Base-by-base conservation (phyloP, 2,113 vertebrate species). In the Sakesphorus luctuosus region DNA sequence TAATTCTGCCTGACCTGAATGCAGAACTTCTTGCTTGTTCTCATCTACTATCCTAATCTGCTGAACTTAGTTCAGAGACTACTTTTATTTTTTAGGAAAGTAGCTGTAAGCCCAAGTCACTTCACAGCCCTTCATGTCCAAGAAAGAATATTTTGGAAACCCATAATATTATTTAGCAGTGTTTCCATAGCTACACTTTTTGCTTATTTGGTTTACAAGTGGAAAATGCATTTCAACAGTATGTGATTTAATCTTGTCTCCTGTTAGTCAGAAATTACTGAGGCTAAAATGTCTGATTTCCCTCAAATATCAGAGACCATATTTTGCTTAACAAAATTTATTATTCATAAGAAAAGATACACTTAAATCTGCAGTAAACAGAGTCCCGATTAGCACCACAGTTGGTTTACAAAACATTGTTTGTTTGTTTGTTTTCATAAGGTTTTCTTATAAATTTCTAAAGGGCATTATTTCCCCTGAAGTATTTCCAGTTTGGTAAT, bases 401-500 rank as follows among this genome's bases (percentile, higher is more conserved):
- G 74, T 66, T 94, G 53, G 47, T 91, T 91, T 77, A 86, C 69
- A 74, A 88, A 80, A 14, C 31, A 28, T 58, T 91, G 89, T 94
- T 90, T 89, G 46, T 91, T 86, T 96, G 50, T 91, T 94, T 92
- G 91, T 95, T 87, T 89, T 90, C 47, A 18, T 93, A 90, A 90
- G 35, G 35, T 90, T 91, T 96, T 74, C 67, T 91, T 90, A 95
- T 65, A 91, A 71, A 86, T 95, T 96, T 96, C 72, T 95, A 90
- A 96, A 95, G 68, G 68, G 61, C 76, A 93, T 96, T 96, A 75
- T 92, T 94, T 90, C 44, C 68, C 65, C 68, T 18, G 23, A 85
- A 81, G 61, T 78, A 80, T 88, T 65, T 92, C 47, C 28, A 78
- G 38, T 86, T 93, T 90, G 46, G n/a, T 89, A 93, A 88, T 93